Conservation (phyloP, 2,797 vertebrate genomes). For the Periparus ater region DNA sequence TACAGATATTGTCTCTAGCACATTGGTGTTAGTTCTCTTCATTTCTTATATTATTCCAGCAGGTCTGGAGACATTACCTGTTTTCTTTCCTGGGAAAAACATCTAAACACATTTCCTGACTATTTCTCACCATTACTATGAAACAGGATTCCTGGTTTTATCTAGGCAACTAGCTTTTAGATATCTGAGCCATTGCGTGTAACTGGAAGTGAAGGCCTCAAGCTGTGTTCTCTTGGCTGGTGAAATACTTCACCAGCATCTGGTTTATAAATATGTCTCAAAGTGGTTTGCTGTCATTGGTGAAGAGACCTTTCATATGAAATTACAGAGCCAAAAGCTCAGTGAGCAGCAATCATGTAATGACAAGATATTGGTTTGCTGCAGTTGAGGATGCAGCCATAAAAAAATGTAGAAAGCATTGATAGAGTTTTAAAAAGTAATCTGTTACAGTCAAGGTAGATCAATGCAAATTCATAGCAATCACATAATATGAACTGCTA, state of each 20-base stretch:
- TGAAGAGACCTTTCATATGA: neutral
- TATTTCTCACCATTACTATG: neutral
- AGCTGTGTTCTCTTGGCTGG: neutral
- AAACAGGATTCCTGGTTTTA: neutral
- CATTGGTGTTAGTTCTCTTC: neutral
- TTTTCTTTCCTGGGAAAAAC: neutral
- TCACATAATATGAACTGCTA: neutral
- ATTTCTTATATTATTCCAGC: neutral
- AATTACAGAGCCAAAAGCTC: neutral
- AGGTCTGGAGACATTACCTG: neutral
- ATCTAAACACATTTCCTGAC: neutral
- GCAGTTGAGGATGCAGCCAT: neutral
- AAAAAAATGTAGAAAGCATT: neutral
- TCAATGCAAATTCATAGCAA: neutral
- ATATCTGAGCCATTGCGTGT: neutral
- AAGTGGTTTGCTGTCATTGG: neutral
- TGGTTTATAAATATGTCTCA: neutral
- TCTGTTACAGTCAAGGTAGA: neutral
- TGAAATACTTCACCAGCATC: neutral
- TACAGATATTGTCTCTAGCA: neutral
- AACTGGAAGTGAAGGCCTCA: neutral
- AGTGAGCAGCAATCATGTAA: neutral
- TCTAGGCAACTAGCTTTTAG: neutral
- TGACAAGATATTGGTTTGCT: neutral
- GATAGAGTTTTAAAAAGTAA: neutral